Base-by-base conservation (phyloP, 2,113 vertebrate genomes). In the Lanius collurio region DNA sequence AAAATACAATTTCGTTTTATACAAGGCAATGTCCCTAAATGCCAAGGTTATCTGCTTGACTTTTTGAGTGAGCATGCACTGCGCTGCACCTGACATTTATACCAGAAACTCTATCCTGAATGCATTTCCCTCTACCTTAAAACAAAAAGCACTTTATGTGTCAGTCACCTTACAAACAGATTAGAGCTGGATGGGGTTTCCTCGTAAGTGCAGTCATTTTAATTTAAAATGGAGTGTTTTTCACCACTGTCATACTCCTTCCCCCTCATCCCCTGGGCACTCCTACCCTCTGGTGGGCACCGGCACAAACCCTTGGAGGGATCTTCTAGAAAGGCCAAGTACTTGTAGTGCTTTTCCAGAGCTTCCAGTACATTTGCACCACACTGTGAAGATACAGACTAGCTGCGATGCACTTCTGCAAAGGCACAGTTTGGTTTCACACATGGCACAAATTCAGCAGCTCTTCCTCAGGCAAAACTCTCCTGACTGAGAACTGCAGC, bases 31-130 rank as follows among this genome's bases (percentile, higher is more conserved):
- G 87, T 97, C 98, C 98, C 98, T 97, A 98, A 99, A 99, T 98
- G 98, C 98, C 99, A 99, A 99, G 98, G 98, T 98, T 98, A 99
- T 98, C 96, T 97, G 96, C 95, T 97, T 93, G 97, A 98, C 98
- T 98, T 98, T 97, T 93, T 93, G 90, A 97, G 96, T 78, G 94
- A 97, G 97, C 81, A 52, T 83, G 95, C 80, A 83, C 97, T 96
- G 97, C 42, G 87, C 53, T 93, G 97, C 97, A 98, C 98, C 98
- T 98, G 98, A 98, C 98, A 98, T 98, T 98, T 98, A 98, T 93
- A 97, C 96, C 94, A 71, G 55, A 97, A 97, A 97, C 93, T 63
- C 94, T 96, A 98, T 70, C 96, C 94, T 12, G 68, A 96, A 86
- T 88, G 94, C 68, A 64, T 91, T 97, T 94, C 94, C 94, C 91